Evolutionary conservation across 2,113 vertebrate genomes (phyloP).

Genomic region (Entomyzon cyanotis): DNA sequence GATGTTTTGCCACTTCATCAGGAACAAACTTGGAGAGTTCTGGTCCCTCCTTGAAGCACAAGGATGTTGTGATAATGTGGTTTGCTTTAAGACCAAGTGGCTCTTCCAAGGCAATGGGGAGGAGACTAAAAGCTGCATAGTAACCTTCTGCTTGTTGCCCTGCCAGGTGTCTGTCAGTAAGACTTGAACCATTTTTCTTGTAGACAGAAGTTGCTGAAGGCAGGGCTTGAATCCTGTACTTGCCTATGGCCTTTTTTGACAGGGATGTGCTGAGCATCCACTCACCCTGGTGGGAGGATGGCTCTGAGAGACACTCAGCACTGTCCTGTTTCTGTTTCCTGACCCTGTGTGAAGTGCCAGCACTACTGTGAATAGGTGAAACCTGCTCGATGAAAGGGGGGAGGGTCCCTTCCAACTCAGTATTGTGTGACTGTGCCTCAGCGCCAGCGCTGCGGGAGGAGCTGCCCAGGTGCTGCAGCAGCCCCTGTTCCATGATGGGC

Average conservation of each 20-base stretch:
- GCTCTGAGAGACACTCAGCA: background rate
- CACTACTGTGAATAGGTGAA: background rate
- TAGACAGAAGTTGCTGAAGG: background rate
- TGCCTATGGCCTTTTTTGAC: background rate
- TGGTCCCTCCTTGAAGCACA: background rate
- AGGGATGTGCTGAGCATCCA: background rate
- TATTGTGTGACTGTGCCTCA: background rate
- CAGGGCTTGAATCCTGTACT: background rate
- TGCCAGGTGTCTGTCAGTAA: background rate
- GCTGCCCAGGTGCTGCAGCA: fast-evolving
- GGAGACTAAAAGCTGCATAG: background rate
- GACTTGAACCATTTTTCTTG: background rate
- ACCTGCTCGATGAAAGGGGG: background rate
- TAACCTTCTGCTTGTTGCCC: background rate
- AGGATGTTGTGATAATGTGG: background rate
- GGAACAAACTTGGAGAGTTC: background rate
- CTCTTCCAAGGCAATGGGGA: background rate
- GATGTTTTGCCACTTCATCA: background rate
- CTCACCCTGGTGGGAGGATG: background rate
- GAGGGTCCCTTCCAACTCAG: background rate
- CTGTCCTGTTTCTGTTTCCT: background rate
- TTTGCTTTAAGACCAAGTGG: background rate
- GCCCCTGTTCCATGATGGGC: fast-evolving
- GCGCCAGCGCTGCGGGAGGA: background rate
- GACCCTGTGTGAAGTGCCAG: background rate